Conservation (phyloP, 2,797 vertebrate genomes). For the Amblyopsis hoosieri region DNA sequence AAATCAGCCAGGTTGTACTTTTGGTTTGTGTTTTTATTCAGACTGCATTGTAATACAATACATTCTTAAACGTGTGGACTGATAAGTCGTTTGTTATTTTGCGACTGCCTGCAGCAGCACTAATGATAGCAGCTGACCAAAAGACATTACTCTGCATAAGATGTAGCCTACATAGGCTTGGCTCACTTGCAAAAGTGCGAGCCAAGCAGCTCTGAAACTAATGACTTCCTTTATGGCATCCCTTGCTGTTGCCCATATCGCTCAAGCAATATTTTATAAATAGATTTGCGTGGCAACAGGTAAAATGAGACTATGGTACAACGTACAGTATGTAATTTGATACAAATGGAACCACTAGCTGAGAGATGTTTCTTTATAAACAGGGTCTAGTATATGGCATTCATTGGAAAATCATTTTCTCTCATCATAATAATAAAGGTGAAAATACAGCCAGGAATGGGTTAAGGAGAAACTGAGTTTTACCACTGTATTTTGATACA, state of each 20-base stretch:
- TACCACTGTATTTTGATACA: conserved; percentile 6
- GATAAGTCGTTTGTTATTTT: conserved; percentile 33
- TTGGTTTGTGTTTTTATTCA: too few species aligned
- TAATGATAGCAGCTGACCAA: conserved; percentile 48
- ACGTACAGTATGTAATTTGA: conserved; percentile 10
- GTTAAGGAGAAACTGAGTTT: neutral
- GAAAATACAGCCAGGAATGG: neutral
- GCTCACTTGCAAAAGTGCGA: conserved; percentile 40
- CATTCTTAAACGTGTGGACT: neutral
- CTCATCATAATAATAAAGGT: neutral
- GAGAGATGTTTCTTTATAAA: neutral
- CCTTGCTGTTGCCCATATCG: conserved; percentile 28
- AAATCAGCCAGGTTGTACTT: neutral
- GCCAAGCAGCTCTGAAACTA: conserved; percentile 52
- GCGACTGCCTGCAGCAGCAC: conserved; percentile 20
- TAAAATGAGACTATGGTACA: conserved; percentile 10
- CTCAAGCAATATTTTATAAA: conserved; percentile 37
- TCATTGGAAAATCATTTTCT: neutral
- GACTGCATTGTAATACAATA: neutral
- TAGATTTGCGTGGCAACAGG: conserved; percentile 21
- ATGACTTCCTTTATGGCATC: conserved; percentile 41
- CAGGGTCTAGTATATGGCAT: neutral
- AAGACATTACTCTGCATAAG: conserved; percentile 55
- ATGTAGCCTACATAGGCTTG: conserved; percentile 44
- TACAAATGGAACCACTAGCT: neutral